Base-by-base conservation (phyloP, 2,113 vertebrate species). In the Bujurquina vittata region DNA sequence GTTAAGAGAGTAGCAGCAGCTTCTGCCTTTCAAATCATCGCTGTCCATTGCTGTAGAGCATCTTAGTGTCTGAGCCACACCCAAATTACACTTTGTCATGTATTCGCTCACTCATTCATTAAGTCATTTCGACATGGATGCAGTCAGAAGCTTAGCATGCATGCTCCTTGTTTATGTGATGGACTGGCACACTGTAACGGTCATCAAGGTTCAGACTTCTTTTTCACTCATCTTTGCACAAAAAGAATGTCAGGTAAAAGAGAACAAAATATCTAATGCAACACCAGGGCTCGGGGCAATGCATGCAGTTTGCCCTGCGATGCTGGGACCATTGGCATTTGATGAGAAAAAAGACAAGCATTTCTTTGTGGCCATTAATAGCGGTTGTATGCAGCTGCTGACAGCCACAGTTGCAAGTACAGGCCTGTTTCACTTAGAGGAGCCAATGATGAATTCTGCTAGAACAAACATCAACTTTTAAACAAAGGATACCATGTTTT, bases 251-350 rank as follows among this genome's bases (percentile, higher is more conserved):
- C 87, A 88, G 88, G 83, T 86, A 62, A 88, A 69, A 69, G 58
- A 60, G 81, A 78, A 69, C 58, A 78, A 79, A 73, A 75, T 46
- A 57, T 84, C 75, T 54, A 72, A 86, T 78, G 74, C 81, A 87
- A 86, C 91, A 84, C 84, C 80, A 77, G 84, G 79, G 76, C 84
- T 87, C 57, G 56, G 89, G 91, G 91, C 92, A 90, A 86, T 84
- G 94, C 94, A 95, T 95, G 94, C 86, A 87, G 86, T 93, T 90
- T 92, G 91, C 90, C 93, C 84, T 88, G 86, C 81, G 62, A 69
- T 87, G 79, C 89, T 84, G 76, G 75, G 84, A 88, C 84, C 37
- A 57, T 83, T 63, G 90, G 75, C 84, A 73, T 89, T 76, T 83
- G 81, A 88, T 80, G 65, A 8, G 54, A 77, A 67, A 84, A 86